Evolutionary conservation across 2,797 vertebrate species (phyloP).

Genomic region (Rhinophrynus dorsalis): DNA sequence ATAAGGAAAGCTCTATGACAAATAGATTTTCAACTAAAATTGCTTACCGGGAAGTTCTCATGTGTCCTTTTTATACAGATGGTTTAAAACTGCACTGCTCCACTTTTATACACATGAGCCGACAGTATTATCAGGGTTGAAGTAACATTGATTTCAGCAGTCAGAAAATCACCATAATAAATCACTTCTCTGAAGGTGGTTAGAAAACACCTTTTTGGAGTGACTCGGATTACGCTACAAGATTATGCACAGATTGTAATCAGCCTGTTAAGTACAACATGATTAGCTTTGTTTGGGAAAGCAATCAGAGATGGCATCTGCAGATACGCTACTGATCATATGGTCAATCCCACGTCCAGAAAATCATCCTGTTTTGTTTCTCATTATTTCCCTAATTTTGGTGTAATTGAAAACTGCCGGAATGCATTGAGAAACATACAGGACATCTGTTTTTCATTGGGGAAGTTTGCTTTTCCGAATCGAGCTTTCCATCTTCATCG

Average conservation of each 20-base stretch:
- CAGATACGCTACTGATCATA: slow-evolving; percentile 47
- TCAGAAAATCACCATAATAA: slow-evolving; percentile 50
- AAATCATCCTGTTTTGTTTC: slow-evolving; percentile 57
- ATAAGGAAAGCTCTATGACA: too few relatives aligned
- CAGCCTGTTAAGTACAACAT: slow-evolving; percentile 33
- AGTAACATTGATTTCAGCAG: slow-evolving; percentile 41
- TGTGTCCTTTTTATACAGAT: too few relatives aligned
- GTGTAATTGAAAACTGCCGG: slow-evolving; percentile 63
- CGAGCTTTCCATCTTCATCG: slow-evolving; percentile 66
- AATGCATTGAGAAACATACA: slow-evolving; percentile 63
- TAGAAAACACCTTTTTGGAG: slow-evolving; percentile 26
- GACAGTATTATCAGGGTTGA: slow-evolving; percentile 39
- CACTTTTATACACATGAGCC: too few relatives aligned
- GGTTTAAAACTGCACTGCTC: too few relatives aligned
- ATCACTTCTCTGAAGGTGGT: slow-evolving; percentile 1
- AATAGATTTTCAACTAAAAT: too few relatives aligned
- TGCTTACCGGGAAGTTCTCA: too few relatives aligned
- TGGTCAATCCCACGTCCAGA: slow-evolving; percentile 27
- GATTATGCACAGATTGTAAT: slow-evolving; percentile 43
- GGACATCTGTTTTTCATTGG: slow-evolving; percentile 77
- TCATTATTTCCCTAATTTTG: slow-evolving; percentile 61
- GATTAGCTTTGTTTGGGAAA: slow-evolving; percentile 49
- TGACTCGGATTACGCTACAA: slow-evolving; percentile 1
- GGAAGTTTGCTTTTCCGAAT: slow-evolving; percentile 63
- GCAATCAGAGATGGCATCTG: slow-evolving; percentile 49